A percentile compares a stretch with the other conserved stretches of the same genome.
These are phyloP conservation scores for Orussus abietinus DNA, from an alignment of 1,140 invertebrate genomes.

Conservation along the genomic window DNA sequence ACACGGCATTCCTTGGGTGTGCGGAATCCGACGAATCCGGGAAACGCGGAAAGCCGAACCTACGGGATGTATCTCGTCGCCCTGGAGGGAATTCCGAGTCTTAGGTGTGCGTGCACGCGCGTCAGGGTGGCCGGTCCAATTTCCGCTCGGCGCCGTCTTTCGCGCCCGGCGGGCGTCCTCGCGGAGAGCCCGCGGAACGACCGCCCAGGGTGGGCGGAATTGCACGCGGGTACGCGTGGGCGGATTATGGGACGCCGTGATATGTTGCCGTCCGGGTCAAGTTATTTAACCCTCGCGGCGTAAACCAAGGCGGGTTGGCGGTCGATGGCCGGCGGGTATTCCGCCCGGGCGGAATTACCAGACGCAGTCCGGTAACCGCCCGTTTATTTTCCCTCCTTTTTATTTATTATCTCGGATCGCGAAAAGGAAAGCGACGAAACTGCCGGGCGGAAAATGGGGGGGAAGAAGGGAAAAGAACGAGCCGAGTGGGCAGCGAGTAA, in stretches of 20 bases:
- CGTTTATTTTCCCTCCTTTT: too few relatives aligned
- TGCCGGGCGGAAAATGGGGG: too few relatives aligned
- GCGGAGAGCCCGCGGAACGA: not conserved
- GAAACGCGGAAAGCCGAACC: not conserved
- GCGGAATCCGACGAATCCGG: not conserved
- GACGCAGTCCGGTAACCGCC: too few relatives aligned
- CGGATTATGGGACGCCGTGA: conserved; percentile 28
- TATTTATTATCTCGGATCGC: too few relatives aligned
- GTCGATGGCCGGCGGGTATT: too few relatives aligned
- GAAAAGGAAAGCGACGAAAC: too few relatives aligned
- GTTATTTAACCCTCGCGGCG: conserved; percentile 48
- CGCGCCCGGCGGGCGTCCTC: not conserved
- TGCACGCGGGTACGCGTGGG: not conserved
- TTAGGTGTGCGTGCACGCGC: conserved; percentile 25
- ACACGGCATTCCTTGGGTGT: conserved; percentile 8
- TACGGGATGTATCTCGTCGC: conserved; percentile 5
- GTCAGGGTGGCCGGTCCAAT: conserved; percentile 26
- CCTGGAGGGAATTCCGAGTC: conserved; percentile 25
- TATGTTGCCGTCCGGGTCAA: conserved; percentile 48
- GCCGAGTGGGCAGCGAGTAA: too few relatives aligned
- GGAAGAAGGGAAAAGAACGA: too few relatives aligned
- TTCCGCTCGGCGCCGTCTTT: conserved; percentile 10
- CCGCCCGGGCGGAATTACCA: too few relatives aligned
- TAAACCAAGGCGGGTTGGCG: conserved; percentile 42
- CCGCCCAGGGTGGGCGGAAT: not conserved